Percentiles rank a stretch among this genome's conserved stretches.
phyloP scores from a whole-genome alignment of 2,113 vertebrate genomes.

The Taxidea taxus region DNA sequence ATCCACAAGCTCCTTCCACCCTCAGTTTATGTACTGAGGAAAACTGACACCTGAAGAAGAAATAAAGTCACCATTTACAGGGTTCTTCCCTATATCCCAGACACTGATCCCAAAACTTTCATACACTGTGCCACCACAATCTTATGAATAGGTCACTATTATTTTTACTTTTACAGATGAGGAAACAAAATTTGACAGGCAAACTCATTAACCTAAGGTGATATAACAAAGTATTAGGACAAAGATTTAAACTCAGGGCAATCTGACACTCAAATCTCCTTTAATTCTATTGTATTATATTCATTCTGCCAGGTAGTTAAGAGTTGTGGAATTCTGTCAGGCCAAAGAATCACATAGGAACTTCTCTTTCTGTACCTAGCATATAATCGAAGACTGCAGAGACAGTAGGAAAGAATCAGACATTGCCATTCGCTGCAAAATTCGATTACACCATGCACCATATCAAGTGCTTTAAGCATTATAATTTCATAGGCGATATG shows the following conservation, averaged over 20 bases:
- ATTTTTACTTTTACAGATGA: background rate
- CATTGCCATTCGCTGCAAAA: background rate
- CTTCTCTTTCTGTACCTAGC: background rate
- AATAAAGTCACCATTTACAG: background rate
- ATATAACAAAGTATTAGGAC: background rate
- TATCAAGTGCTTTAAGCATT: background rate
- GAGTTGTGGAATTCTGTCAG: background rate
- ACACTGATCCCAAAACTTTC: background rate
- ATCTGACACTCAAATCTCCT: background rate
- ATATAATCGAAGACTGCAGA: background rate
- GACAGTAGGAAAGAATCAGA: background rate
- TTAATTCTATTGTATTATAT: background rate
- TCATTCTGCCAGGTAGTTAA: background rate
- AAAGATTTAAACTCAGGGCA: background rate
- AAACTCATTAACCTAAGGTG: background rate
- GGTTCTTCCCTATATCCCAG: background rate
- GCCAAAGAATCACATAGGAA: background rate
- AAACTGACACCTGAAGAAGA: background rate
- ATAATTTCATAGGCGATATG: background rate
- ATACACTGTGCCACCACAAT: background rate
- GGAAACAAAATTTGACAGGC: background rate
- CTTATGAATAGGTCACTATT: background rate
- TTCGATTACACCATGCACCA: background rate
- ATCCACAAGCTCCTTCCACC: background rate
- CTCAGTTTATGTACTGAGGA: background rate